Base-by-base conservation (phyloP, 2,113 vertebrate genomes). In the Oncorhynchus tshawytscha region DNA sequence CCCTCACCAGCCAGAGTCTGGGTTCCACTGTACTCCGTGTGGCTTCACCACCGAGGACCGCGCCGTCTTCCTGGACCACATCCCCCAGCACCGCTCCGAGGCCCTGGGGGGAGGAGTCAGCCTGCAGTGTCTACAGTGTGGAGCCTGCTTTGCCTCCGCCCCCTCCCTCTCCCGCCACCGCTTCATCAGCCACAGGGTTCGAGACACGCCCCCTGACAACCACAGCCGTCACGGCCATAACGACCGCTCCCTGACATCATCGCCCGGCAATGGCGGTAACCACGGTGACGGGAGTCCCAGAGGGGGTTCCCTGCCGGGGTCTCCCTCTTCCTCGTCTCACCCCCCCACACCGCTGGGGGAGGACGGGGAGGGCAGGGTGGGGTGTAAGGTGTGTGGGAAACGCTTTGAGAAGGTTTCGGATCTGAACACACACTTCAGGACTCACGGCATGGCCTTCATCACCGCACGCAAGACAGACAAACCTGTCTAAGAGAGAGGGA, bases 381-480 rank as follows among this genome's bases (percentile, higher is more conserved):
- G 84, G 34, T 98, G 97, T 81, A 95, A 94, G 72, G 97, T 98
- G 11, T 99, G 97, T 3, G 93, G 95, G 31, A 95, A 95, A 48
- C 82, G 90, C 67, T 99, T 97, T 49, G 95, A 96, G 81, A 97
- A 90, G 29, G 90, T 94, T 1, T 89, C 95, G 8, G 95, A 96
- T 87, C 94, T 98, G 71, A 98, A 95, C 77, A 99, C 97, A 1
- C 97, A 99, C 74, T 98, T 99, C 91, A 93, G 97, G 74, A 99
- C 97, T 16, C 97, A 99, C 0, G 97, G 97, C 9, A 98, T 98
- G 97, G 97, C 97, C 3, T 99, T 99, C 82, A 98, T 98, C 89
- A 94, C 90, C 0, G 95, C 96, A 0, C 87, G 95, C 82, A 97
- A 97, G 77, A 94, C 93, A 0, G 93, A 90, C 1, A 92, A 90